Conservation (phyloP, 2,113 vertebrate species). For the Podarcis muralis region DNA sequence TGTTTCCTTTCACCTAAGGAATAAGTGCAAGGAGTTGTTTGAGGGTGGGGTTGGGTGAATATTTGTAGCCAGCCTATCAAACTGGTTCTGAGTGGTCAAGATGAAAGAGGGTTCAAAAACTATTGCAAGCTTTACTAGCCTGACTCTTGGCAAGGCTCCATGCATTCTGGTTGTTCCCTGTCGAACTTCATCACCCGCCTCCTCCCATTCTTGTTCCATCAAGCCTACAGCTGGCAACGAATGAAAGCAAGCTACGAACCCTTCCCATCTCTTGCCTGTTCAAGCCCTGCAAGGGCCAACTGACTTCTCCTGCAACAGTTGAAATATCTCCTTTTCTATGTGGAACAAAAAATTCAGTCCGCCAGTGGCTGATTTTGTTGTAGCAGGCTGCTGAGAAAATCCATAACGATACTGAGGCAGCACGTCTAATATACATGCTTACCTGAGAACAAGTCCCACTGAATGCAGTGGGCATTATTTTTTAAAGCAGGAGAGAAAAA, state of each 20-base stretch:
- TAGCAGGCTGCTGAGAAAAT: not conserved
- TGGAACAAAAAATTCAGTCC: not conserved
- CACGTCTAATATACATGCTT: no score
- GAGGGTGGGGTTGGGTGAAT: not conserved
- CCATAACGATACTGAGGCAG: not conserved
- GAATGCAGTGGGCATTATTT: no score
- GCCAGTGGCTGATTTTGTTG: no score
- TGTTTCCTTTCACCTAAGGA: fast-evolving
- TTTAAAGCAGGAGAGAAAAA: no score
- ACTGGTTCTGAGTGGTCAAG: not conserved
- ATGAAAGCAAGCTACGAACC: not conserved
- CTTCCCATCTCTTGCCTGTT: not conserved
- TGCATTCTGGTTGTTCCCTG: constrained; percentile 27
- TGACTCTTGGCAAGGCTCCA: constrained; percentile 32
- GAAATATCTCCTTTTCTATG: not conserved
- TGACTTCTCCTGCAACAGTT: not conserved
- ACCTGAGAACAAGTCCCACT: no score
- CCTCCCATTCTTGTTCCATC: constrained; percentile 16
- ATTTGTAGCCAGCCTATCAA: not conserved
- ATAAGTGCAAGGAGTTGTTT: not conserved
- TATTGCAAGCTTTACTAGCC: fast-evolving
- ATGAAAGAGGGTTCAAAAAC: not conserved
- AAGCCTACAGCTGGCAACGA: not conserved
- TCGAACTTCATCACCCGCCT: not conserved
- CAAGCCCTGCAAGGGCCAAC: not conserved